These are phyloP conservation scores for Mastacembelus armatus DNA, from an alignment of 2,797 vertebrate genomes.

Conservation along the genomic window DNA sequence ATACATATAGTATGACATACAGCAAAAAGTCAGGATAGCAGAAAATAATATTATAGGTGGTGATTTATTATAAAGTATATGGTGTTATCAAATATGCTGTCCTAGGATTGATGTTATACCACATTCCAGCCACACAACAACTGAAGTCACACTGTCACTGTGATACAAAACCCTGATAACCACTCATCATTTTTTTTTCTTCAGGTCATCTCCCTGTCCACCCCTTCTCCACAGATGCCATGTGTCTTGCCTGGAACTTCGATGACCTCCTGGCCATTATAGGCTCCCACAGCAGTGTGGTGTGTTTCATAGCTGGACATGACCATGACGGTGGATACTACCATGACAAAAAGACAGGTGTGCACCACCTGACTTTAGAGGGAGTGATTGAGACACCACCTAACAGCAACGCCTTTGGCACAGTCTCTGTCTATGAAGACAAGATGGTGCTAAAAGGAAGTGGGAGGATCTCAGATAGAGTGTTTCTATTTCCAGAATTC, in stretches of 20 bases:
- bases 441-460: conserved; percentile 89
- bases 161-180: too few relatives aligned
- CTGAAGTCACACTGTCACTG: too few relatives aligned
- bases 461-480: conserved; percentile 86
- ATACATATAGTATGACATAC: too few relatives aligned
- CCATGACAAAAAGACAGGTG: conserved; percentile 80
- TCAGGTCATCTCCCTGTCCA: conserved; percentile 93
- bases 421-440: conserved; percentile 88
- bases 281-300: conserved; percentile 86
- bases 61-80: too few relatives aligned
- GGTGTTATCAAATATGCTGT: too few relatives aligned
- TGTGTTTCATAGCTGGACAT: conserved; percentile 92
- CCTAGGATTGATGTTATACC: too few relatives aligned
- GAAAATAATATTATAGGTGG: too few relatives aligned
- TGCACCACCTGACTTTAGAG: conserved; percentile 91
- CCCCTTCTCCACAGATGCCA: conserved; percentile 77
- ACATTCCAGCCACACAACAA: too few relatives aligned
- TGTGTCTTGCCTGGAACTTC: conserved; percentile 93
- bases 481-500: conserved; percentile 78
- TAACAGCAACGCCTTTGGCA: conserved; percentile 87
- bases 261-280: conserved; percentile 84
- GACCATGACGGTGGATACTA: conserved; percentile 90
- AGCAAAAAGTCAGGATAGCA: too few relatives aligned
- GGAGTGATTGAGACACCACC: conserved; percentile 92
- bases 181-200: not conserved